These are phyloP conservation scores for Hipposideros larvatus DNA, from an alignment of 2,797 vertebrate species.

Conservation along the genomic window DNA sequence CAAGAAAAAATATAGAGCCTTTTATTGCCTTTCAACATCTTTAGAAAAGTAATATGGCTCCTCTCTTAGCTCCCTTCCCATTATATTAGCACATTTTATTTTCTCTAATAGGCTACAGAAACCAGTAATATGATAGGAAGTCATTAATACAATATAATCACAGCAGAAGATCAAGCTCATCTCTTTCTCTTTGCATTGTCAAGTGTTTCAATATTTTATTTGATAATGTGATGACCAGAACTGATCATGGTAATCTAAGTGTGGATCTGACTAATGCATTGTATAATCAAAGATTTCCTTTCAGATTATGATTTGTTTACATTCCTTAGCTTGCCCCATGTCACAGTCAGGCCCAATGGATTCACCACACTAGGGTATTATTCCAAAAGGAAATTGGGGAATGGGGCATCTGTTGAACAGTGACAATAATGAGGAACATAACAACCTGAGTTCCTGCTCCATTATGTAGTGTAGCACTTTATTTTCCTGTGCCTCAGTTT, in stretches of 20 bases:
- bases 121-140: conserved; percentile 84
- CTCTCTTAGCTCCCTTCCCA: conserved; percentile 67
- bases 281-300: conserved; percentile 89
- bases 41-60: conserved; percentile 60
- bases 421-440: neutral
- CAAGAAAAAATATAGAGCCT: neutral
- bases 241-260: conserved; percentile 87
- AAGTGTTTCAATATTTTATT: conserved; percentile 90
- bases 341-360: conserved; percentile 40
- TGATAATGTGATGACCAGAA: conserved; percentile 89
- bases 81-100: conserved; percentile 77
- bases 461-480: neutral
- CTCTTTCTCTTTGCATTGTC: conserved; percentile 89
- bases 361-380: neutral
- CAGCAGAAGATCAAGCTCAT: conserved; percentile 88
- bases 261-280: conserved; percentile 87
- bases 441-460: neutral
- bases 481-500: neutral
- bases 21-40: conserved; percentile 55
- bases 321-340: conserved; percentile 76
- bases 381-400: neutral
- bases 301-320: conserved; percentile 82
- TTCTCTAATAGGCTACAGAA: conserved; percentile 83
- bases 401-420: neutral
- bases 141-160: conserved; percentile 89